phyloP scores from a whole-genome alignment of 2,888 invertebrate genomes.

The Brassicogethes aeneus region DNA sequence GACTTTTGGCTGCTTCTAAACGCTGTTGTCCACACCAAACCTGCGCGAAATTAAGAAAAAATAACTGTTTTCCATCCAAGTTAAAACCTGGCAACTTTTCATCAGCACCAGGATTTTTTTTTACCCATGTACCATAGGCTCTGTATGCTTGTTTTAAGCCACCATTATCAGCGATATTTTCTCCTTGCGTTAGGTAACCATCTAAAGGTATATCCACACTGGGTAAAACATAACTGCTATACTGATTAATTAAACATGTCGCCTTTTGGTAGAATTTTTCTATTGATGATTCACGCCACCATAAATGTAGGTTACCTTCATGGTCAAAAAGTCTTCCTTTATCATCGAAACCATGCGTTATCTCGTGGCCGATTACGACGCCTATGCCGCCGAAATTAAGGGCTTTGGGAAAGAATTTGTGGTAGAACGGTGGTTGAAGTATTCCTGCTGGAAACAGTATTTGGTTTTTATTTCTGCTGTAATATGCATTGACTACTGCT shows the following conservation, averaged over 20 bases:
- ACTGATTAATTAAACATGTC: conserved; percentile 52
- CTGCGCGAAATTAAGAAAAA: conserved; percentile 85
- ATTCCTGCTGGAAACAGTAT: conserved; percentile 75
- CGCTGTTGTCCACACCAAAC: conserved; percentile 72
- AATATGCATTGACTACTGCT: conserved; percentile 91
- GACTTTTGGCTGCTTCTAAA: conserved; percentile 68
- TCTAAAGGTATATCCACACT: conserved; percentile 68
- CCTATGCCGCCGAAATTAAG: conserved; percentile 84
- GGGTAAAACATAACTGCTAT: conserved; percentile 68
- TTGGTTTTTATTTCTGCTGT: conserved; percentile 90
- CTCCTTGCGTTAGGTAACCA: conserved; percentile 72
- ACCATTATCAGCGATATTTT: conserved; percentile 95
- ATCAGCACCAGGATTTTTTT: conserved; percentile 47
- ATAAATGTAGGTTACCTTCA: conserved; percentile 75
- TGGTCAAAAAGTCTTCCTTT: conserved; percentile 87
- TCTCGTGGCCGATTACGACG: conserved; percentile 88
- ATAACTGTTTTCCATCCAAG: conserved; percentile 70
- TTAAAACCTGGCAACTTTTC: conserved; percentile 65
- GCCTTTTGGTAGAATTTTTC: conserved; percentile 64
- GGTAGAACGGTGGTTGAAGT: conserved; percentile 88
- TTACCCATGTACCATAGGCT: conserved; percentile 73
- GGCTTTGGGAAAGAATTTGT: conserved; percentile 67
- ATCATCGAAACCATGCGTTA: conserved; percentile 85
- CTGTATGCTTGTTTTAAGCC: conserved; percentile 84
- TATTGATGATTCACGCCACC: conserved; percentile 72